Evolutionary conservation across 2,113 vertebrate species (phyloP), one percentile per base, ranked within the genome.

Genomic region (Origma solitaria): DNA sequence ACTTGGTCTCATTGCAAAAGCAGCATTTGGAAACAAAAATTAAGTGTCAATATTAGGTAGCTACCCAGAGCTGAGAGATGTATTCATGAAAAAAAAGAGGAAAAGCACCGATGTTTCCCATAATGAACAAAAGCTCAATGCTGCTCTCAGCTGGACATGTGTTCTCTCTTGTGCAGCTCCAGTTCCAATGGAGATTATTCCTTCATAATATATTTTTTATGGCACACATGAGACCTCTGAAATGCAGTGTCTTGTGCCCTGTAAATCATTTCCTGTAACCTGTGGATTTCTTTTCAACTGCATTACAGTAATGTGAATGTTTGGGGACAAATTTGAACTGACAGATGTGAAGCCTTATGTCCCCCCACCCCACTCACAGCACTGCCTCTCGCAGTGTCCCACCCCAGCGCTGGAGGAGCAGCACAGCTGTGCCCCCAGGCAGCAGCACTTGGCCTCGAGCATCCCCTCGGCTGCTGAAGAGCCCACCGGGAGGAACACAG

Each of bases 101-200:
- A 93, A 95, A 96, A 96, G 69, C 84, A 24, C 18, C 35, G 81
- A 65, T 47, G 93, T 96, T 96, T 88, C 91, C 90, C 78, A 47
- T 91, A 90, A 95, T 89, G 96, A 97, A 97, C 86, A 91, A 92
- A 98, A 99, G 99, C 99, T 99, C 98, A 97, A 98, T 98, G 97
- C 98, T 99, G 99, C 99, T 98, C 99, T 98, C 99, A 98, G 98
- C 98, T 99, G 99, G 99, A 98, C 98, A 96, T 92, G 97, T 57
- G 79, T 86, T 96, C 88, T 95, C 97, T 92, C 93, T 85, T 85
- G 87, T 91, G 76, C 96, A 95, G 93, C 80, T 91, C 82, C 65
- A 88, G 90, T 92, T 97, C 94, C 45, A 45, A 93, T 44, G 94
- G 92, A 98, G 96, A 97, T 97, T 95, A 96, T 97, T 97, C 91